phyloP scores from a whole-genome alignment of 2,113 vertebrate genomes.

The Amazona vittata region DNA sequence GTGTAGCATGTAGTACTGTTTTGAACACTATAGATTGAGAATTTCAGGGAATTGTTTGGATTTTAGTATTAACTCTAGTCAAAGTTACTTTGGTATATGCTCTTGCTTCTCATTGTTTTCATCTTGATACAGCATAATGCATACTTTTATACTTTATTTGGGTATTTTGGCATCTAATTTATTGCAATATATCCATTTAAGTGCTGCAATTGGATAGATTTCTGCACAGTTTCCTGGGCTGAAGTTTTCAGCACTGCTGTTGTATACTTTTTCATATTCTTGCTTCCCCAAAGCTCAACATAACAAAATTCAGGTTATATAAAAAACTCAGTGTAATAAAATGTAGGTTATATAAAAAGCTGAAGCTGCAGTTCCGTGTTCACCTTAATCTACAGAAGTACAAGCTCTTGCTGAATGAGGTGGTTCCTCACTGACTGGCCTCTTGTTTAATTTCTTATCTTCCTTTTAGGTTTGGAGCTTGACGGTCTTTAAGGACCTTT shows the following conservation, averaged over 20 bases:
- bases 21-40: background rate
- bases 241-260: background rate
- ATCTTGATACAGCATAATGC: background rate
- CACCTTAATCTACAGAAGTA: background rate
- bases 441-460: background rate
- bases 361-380: background rate
- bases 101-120: background rate
- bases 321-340: background rate
- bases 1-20: background rate
- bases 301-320: background rate
- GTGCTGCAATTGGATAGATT: background rate
- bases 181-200: background rate
- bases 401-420: background rate
- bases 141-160: background rate
- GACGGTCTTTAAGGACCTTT: too few relatives aligned
- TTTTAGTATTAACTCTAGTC: background rate
- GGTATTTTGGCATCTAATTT: background rate
- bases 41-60: background rate
- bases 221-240: background rate
- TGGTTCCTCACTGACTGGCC: background rate
- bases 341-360: background rate
- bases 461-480: background rate
- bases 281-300: background rate
- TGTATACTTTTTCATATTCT: background rate
- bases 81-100: background rate